Percentiles rank a stretch among this genome's conserved stretches.
Evolutionary conservation across 1,140 invertebrate genomes (phyloP).

Genomic region (Zaprionus tsacasi): DNA sequence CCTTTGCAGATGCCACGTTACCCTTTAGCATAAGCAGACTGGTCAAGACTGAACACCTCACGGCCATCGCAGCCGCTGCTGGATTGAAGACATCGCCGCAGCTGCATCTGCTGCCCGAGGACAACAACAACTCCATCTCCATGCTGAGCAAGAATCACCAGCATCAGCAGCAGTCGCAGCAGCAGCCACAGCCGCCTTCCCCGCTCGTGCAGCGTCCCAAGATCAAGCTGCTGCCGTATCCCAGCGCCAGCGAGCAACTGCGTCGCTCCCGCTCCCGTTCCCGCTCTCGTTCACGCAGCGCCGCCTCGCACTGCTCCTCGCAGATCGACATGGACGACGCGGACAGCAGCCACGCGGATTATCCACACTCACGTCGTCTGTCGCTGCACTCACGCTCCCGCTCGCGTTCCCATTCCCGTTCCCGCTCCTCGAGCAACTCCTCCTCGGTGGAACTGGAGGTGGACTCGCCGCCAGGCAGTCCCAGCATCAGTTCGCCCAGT

Average conservation of each 20-base stretch:
- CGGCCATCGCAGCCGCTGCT: slow-evolving; percentile 84
- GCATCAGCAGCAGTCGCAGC: slow-evolving; percentile 59
- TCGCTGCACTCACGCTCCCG: slow-evolving; percentile 71
- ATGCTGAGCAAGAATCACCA: slow-evolving; percentile 80
- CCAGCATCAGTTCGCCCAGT: slow-evolving; percentile 63
- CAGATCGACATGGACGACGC: slow-evolving; percentile 80
- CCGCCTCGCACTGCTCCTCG: slow-evolving; percentile 85
- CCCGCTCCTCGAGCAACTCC: slow-evolving; percentile 86
- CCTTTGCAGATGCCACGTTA: slow-evolving; percentile 87
- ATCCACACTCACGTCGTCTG: slow-evolving; percentile 56
- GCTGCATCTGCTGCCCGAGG: slow-evolving; percentile 60
- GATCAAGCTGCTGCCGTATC: slow-evolving; percentile 49
- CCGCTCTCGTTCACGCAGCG: slow-evolving; percentile 85
- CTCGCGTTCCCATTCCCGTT: slow-evolving; percentile 64
- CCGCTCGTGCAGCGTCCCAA: slow-evolving; percentile 31
- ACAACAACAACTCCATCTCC: slow-evolving; percentile 80
- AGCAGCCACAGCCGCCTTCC: slow-evolving; percentile 20
- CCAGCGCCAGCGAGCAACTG: slow-evolving; percentile 71
- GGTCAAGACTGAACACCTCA: slow-evolving; percentile 86
- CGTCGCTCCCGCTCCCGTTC: slow-evolving; percentile 75
- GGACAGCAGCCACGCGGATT: slow-evolving; percentile 51
- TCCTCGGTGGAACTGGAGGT: slow-evolving; percentile 90
- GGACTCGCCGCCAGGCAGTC: slow-evolving; percentile 87
- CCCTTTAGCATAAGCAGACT: slow-evolving; percentile 90
- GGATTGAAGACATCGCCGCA: slow-evolving; percentile 62